A percentile compares a stretch with the other conserved stretches of the same genome.
These are phyloP conservation scores for Prolemur simus DNA, from an alignment of 2,113 vertebrate species.

Conservation along the genomic window DNA sequence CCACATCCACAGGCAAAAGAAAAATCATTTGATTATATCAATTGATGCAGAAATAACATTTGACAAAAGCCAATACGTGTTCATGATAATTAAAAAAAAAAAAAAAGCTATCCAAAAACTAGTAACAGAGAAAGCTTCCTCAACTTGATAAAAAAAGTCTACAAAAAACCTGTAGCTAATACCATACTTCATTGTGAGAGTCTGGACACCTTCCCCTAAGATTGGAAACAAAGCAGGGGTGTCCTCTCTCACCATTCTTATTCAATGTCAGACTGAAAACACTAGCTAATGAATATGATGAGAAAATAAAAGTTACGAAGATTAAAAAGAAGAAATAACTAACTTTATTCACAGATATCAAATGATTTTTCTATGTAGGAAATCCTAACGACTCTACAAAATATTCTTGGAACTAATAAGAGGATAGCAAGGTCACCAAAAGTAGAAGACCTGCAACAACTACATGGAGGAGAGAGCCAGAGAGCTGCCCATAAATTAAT, in stretches of 20 bases:
- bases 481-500: neutral
- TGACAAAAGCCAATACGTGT: neutral
- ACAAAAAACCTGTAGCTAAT: neutral
- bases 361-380: neutral
- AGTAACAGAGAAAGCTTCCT: neutral
- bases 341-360: neutral
- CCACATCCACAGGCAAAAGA: neutral
- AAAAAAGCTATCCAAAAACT: neutral
- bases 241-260: neutral
- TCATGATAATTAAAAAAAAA: neutral
- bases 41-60: neutral
- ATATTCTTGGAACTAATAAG: neutral
- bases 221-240: neutral
- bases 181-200: neutral
- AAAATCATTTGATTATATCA: neutral
- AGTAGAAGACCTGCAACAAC: neutral
- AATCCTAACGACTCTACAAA: neutral
- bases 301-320: neutral
- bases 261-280: neutral
- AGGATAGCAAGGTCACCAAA: neutral
- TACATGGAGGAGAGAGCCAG: neutral
- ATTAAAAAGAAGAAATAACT: neutral
- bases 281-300: neutral
- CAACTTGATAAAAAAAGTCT: neutral
- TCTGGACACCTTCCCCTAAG: neutral